A percentile compares a stretch with the other conserved stretches of the same genome.
Evolutionary conservation across 2,113 vertebrate species (phyloP).

Genomic region (Dipodomys ordii): DNA sequence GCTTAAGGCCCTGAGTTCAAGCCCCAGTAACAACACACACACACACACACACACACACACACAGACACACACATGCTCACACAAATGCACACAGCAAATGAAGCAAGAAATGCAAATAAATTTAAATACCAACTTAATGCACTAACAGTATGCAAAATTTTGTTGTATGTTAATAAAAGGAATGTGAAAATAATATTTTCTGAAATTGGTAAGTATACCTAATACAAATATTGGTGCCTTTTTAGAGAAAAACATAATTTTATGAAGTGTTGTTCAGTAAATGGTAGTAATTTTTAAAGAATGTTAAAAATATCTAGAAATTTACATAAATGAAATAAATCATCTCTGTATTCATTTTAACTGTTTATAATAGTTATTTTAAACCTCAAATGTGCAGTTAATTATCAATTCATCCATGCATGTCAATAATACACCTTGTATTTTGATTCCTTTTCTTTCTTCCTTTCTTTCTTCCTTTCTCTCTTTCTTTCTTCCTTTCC

Average conservation of each 20-base stretch:
- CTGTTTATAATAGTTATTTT: neutral
- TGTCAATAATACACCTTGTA: too few relatives aligned
- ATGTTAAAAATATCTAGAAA: neutral
- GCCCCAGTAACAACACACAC: too few relatives aligned
- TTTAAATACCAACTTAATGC: neutral
- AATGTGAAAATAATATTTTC: slow-evolving; percentile 6
- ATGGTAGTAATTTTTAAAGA: slow-evolving; percentile 2
- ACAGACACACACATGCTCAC: too few relatives aligned
- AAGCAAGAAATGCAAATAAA: neutral
- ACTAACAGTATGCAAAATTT: neutral
- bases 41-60: too few relatives aligned
- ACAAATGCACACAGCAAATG: neutral
- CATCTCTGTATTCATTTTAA: neutral
- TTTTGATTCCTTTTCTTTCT: too few relatives aligned
- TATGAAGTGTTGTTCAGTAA: neutral
- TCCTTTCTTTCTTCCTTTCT: too few relatives aligned
- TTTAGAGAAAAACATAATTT: neutral
- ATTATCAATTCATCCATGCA: neutral
- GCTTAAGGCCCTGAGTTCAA: too few relatives aligned
- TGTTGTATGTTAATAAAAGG: neutral
- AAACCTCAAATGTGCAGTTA: neutral
- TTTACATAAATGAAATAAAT: neutral
- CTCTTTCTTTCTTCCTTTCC: too few relatives aligned
- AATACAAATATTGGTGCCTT: neutral
- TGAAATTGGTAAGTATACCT: neutral